Evolutionary conservation across 2,113 vertebrate genomes (phyloP), one percentile per base, ranked within the genome.

Genomic region (Hemichromis elongatus): DNA sequence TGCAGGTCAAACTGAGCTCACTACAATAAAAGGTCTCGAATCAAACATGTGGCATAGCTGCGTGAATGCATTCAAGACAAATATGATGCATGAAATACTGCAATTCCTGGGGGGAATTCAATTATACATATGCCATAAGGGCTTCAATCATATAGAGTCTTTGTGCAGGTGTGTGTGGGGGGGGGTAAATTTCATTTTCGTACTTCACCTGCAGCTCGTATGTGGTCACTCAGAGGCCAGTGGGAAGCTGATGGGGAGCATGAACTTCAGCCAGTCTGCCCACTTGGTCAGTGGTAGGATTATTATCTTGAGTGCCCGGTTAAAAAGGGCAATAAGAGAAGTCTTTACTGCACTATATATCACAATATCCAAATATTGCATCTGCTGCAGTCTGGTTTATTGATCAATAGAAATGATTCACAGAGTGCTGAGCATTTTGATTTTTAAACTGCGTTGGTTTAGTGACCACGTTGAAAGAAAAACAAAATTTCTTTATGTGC

Each of bases 181-280:
- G 50, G 68, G 0, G 68, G 16, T 0, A 50, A 75, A 75, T 50
- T 30, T 75, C 7, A 54, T 54, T 21, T 53, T 19, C 19, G 4
- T 53, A 33, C 33, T 75, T 50, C 26, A 50, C 28, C 45, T 77
- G 73, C 28, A 53, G 73, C 28, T 45, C 3, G 19, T 75, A 50
- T 40, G 79, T 42, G 11, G 86, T 85, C 80, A 79, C 54, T 37
- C 5, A 6, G 47, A 55, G 86, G 63, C 59, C 79, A 30, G 21
- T 2, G 13, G 54, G 77, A 77, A 79, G 54, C 80, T 82, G 83
- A 90, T 84, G 70, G 80, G 70, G 83, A 70, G 55, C 61, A 1
- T 87, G 83, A 86, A 75, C 85, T 87, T 70, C 28, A 7, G 5
- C 35, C 79, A 82, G 18, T 30, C 79, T 53, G 88, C 85, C 81